Evolutionary conservation across 2,888 invertebrate species (phyloP).

Genomic region (Patella ulyssiponensis): DNA sequence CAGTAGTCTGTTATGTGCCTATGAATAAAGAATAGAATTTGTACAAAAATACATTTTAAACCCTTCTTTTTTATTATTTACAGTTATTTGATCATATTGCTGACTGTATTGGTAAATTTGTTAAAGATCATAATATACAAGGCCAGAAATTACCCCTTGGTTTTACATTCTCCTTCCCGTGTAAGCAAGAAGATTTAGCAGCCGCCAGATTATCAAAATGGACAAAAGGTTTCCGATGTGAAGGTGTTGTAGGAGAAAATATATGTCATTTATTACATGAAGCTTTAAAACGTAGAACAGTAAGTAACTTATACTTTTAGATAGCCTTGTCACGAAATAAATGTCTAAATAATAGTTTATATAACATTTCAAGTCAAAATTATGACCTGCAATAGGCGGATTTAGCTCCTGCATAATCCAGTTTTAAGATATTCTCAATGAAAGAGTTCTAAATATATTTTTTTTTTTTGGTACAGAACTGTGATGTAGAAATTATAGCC

Average conservation of each 20-base stretch:
- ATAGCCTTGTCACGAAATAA: background rate
- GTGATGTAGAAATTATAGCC: constrained; percentile 93
- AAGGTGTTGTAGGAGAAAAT: constrained; percentile 90
- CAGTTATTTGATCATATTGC: constrained; percentile 96
- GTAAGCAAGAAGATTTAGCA: constrained; percentile 87
- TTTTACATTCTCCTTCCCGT: constrained; percentile 95
- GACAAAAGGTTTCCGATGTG: constrained; percentile 96
- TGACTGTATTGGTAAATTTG: constrained; percentile 90
- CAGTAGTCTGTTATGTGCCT: too few species aligned
- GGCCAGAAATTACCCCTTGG: constrained; percentile 84
- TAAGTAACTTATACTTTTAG: constrained; percentile 33
- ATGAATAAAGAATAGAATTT: too few species aligned
- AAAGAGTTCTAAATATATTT: too few species aligned
- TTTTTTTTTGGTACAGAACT: constrained; percentile 77
- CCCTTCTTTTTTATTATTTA: constrained; percentile 31
- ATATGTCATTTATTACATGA: constrained; percentile 89
- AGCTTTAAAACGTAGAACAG: constrained; percentile 81
- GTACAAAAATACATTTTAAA: too few species aligned
- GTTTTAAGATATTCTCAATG: too few species aligned
- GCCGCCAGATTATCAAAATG: constrained; percentile 88
- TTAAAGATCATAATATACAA: constrained; percentile 81
- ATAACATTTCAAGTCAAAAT: too few species aligned
- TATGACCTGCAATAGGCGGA: too few species aligned
- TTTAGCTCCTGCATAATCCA: too few species aligned
- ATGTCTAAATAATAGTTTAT: too few species aligned